Percentiles rank a stretch among this genome's conserved stretches.
Evolutionary conservation across 2,797 vertebrate species (phyloP).

Genomic region (Chaetodon trifasciatus): DNA sequence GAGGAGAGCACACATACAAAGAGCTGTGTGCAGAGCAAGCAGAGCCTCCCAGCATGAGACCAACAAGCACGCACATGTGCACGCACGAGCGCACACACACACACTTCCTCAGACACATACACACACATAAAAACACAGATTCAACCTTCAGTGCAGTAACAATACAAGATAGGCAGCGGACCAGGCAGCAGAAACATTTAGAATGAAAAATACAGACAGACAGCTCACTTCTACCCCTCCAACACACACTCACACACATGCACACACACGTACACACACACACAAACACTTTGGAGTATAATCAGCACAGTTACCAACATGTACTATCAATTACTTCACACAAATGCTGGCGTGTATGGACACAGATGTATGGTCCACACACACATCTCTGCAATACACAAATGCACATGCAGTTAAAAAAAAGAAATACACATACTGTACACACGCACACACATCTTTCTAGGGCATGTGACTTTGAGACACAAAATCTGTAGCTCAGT

Average conservation of each 20-base stretch:
- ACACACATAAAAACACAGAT: constrained; percentile 58
- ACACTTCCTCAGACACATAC: constrained; percentile 36
- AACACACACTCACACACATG: constrained; percentile 34
- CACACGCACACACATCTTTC: constrained; percentile 21
- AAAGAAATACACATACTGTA: constrained; percentile 23
- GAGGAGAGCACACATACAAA: constrained; percentile 66
- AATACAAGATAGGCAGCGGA: constrained; percentile 63
- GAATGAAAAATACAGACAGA: constrained; percentile 61
- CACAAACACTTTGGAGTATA: constrained; percentile 1
- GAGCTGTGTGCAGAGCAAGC: constrained; percentile 73
- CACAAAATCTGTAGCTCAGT: constrained; percentile 43
- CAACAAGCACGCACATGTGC: constrained; percentile 35
- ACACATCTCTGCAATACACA: constrained; percentile 12
- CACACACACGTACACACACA: constrained; percentile 22
- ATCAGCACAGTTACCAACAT: constrained; percentile 7
- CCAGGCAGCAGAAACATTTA: constrained; percentile 63
- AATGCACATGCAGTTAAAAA: constrained; percentile 2
- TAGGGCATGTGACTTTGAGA: constrained; percentile 39
- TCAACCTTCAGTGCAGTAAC: constrained; percentile 71
- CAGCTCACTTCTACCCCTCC: constrained; percentile 45
- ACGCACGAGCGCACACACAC: constrained; percentile 15
- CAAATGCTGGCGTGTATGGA: not conserved
- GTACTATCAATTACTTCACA: constrained; percentile 9
- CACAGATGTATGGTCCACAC: constrained; percentile 2
- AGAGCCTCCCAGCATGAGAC: constrained; percentile 68